phyloP scores from a whole-genome alignment of 2,888 invertebrate species.

The Dicyrtomina minuta region DNA sequence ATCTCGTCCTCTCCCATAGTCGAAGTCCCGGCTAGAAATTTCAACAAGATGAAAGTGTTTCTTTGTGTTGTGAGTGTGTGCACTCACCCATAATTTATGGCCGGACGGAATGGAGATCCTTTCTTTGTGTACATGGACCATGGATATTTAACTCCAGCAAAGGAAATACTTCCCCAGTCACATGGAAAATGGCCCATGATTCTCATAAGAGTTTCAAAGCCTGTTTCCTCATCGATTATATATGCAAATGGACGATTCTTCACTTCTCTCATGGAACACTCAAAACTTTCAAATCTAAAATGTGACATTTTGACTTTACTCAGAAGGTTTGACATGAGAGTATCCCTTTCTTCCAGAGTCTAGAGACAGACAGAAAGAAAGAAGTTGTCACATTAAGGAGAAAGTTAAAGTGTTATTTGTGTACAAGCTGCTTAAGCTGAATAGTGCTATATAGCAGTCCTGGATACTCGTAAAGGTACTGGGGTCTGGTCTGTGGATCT shows the following conservation, averaged over 20 bases:
- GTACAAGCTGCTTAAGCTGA: no score
- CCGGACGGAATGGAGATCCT: slow-evolving; percentile 26
- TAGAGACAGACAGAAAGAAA: no score
- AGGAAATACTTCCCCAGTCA: slow-evolving; percentile 29
- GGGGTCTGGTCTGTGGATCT: no score
- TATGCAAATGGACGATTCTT: slow-evolving; percentile 29
- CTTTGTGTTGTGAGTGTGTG: neutral
- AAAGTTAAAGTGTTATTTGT: no score
- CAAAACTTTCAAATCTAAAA: slow-evolving; percentile 32
- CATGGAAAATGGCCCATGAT: slow-evolving; percentile 37
- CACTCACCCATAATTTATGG: slow-evolving; percentile 40
- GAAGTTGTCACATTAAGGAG: no score
- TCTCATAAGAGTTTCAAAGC: slow-evolving; percentile 24
- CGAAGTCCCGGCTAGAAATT: no score
- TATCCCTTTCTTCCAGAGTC: no score
- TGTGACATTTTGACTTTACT: neutral
- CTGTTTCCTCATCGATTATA: slow-evolving; percentile 47
- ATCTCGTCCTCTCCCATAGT: neutral
- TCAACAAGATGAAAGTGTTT: no score
- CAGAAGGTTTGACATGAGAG: neutral
- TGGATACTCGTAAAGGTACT: no score
- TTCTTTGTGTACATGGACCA: slow-evolving; percentile 43
- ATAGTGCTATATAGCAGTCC: no score
- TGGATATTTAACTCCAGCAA: slow-evolving; percentile 40
- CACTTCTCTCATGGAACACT: slow-evolving; percentile 35